Evolutionary conservation across 2,113 vertebrate species (phyloP).

Genomic region (Charadrius vociferus): DNA sequence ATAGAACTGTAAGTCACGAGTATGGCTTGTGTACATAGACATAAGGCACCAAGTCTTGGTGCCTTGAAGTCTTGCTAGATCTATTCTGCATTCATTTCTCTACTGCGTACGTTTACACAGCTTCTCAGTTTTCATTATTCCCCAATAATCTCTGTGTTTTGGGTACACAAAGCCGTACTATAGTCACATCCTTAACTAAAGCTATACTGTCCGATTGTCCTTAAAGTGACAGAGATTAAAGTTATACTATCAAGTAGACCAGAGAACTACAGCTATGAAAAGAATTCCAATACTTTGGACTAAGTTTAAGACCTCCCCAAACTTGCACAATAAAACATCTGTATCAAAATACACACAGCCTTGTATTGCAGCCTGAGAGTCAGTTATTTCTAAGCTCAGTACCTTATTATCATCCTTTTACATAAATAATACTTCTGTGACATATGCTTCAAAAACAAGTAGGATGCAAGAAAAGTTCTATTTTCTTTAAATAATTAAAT

Average conservation of each 20-base stretch:
- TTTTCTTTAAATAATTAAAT: conserved; percentile 27
- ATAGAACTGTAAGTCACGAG: neutral
- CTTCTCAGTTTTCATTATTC: neutral
- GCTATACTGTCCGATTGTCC: neutral
- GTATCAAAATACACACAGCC: neutral
- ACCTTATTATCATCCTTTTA: neutral
- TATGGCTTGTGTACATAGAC: neutral
- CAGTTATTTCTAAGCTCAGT: neutral
- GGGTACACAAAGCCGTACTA: neutral
- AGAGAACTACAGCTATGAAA: conserved; percentile 3
- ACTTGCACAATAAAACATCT: neutral
- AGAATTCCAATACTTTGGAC: neutral
- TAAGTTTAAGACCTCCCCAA: neutral
- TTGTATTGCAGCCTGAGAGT: neutral
- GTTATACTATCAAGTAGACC: neutral
- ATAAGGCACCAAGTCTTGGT: neutral
- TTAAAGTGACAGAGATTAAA: neutral
- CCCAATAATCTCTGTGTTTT: neutral
- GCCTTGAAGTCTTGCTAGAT: neutral
- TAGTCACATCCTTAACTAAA: neutral
- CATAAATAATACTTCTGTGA: neutral
- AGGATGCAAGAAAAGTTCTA: neutral
- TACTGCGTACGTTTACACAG: neutral
- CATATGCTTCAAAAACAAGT: neutral
- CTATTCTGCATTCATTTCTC: neutral